Base-by-base conservation (phyloP, 2,797 vertebrate species). In the Synaphobranchus kaupii region DNA sequence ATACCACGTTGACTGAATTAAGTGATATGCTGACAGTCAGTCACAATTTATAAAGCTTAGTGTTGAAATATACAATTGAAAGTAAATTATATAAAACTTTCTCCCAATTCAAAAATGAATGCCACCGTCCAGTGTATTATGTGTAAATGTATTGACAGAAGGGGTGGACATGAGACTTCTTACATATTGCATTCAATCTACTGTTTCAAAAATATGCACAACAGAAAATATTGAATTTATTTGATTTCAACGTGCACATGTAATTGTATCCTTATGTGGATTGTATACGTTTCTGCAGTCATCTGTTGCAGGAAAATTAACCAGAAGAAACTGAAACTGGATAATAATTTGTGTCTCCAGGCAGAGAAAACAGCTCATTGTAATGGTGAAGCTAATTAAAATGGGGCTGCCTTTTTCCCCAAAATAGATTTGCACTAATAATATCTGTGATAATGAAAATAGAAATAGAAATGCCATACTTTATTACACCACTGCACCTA, bases 211-310 rank as follows among this genome's bases (percentile, higher is more conserved):
- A 39, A 39, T 39, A 39, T 3, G 12, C 1, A 3, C 8, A 13
- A 58, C 15, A 17, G 3, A 20, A 58, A 58, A 20, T 13, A 58
- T 58, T 58, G 0, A 4, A 58, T 58, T 58, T 20, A 58, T 15
- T 58, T 15, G 56, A 15, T 66, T 66, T 66, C 25, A 66, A 66
- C n/a, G 22, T n/a, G 10, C 47, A 76, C 83, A 87, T 90, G 78
- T 85, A 86, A 84, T 89, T 93, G 80, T 66, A 86, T 88, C 25
- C 84, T 87, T 88, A 83, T 89, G 87, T 90, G 86, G 84, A 85
- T 50, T 56, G 12, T 88, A 34, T 52, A 89, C 63, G 54, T 88
- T 87, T 83, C 31, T 66, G 34, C 71, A 63, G n/a, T 39, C 28
- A 31, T n/a, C 28, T 78, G 71, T 85, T 17, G 1, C 85, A 56